Evolutionary conservation across 2,797 vertebrate species (phyloP).

Genomic region (Natrix natrix): DNA sequence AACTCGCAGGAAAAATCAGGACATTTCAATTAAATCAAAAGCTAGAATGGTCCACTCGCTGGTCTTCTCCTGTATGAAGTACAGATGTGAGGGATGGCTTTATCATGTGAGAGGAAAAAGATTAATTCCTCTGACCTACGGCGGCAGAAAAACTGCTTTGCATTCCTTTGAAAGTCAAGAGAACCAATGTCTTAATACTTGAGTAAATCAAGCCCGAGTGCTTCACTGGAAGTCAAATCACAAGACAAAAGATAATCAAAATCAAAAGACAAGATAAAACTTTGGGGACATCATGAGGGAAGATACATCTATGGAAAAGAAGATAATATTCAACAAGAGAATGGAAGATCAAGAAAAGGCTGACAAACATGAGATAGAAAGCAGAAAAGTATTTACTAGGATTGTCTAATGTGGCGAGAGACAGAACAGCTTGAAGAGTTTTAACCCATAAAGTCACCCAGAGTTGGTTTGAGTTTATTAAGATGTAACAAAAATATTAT

Average conservation of each 20-base stretch:
- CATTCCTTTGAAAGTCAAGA: not conserved
- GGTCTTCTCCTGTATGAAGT: not conserved
- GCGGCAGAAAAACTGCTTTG: not conserved
- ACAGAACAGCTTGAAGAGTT: not conserved
- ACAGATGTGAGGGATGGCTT: not conserved
- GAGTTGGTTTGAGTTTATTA: not conserved
- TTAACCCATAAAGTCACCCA: not conserved
- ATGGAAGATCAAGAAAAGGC: not conserved
- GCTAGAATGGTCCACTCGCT: not conserved
- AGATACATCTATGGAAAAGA: not conserved
- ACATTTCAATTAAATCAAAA: not conserved
- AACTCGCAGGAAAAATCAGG: not conserved
- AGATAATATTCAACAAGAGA: not conserved
- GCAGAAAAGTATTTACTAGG: not conserved
- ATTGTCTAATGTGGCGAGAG: not conserved
- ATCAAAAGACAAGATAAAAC: not conserved
- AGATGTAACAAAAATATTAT: not conserved
- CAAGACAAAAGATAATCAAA: not conserved
- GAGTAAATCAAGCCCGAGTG: not conserved
- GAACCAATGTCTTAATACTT: not conserved
- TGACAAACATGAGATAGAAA: not conserved
- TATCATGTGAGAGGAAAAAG: not conserved
- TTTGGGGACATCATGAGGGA: not conserved
- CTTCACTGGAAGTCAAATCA: not conserved
- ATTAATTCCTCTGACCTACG: not conserved